phyloP scores from a whole-genome alignment of 2,888 invertebrate genomes.

The Tetragonula carbonaria region DNA sequence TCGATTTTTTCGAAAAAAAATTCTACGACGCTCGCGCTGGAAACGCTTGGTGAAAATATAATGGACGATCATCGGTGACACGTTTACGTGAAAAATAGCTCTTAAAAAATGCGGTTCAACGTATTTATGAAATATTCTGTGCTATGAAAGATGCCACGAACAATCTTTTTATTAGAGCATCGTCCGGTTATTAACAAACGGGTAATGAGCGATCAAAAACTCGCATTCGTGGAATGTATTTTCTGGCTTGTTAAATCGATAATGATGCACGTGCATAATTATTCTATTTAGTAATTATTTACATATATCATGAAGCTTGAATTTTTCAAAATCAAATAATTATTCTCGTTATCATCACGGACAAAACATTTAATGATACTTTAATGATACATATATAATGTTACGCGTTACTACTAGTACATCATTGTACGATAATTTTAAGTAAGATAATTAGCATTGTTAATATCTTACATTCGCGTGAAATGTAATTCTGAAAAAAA shows the following conservation, averaged over 20 bases:
- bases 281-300: not conserved
- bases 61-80: constrained; percentile 25
- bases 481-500: not conserved
- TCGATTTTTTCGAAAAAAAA: constrained; percentile 41
- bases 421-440: not conserved
- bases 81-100: constrained; percentile 40
- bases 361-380: not conserved
- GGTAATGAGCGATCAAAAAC: not conserved
- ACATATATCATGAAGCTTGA: not conserved
- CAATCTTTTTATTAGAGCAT: not conserved
- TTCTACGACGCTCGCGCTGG: constrained; percentile 8
- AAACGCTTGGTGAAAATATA: constrained; percentile 31
- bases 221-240: not conserved
- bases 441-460: not conserved
- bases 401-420: not conserved
- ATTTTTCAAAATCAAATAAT: not conserved
- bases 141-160: not conserved
- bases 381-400: not conserved
- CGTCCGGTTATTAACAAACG: not conserved
- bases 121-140: constrained; percentile 35
- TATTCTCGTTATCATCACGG: not conserved
- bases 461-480: not conserved
- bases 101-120: constrained; percentile 5
- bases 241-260: not conserved
- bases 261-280: not conserved